phyloP scores from a whole-genome alignment of 2,113 vertebrate species.

The Condylura cristata region DNA sequence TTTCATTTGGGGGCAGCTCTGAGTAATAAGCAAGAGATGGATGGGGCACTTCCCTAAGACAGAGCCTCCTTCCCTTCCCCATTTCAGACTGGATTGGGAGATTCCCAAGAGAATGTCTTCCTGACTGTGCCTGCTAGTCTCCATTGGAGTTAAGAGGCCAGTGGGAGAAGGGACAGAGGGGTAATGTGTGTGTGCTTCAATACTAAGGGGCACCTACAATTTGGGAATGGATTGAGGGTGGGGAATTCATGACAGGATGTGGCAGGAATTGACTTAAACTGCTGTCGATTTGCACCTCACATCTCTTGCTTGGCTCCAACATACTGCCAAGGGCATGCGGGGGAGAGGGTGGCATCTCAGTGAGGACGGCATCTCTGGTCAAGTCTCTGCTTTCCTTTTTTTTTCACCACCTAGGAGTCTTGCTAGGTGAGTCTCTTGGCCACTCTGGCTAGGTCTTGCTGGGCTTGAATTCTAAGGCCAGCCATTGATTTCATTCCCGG shows the following conservation, averaged over 20 bases:
- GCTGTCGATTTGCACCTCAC: constrained; percentile 11
- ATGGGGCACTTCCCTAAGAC: background rate
- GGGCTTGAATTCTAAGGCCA: constrained; percentile 55
- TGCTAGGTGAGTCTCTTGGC: constrained; percentile 49
- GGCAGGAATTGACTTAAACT: constrained; percentile 55
- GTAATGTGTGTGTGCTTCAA: background rate
- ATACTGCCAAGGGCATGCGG: constrained; percentile 56
- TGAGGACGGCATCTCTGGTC: background rate
- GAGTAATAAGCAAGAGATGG: background rate
- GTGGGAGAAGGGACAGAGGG: constrained; percentile 33
- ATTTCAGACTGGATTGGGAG: background rate
- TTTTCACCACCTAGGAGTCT: background rate
- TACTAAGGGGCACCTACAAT: background rate
- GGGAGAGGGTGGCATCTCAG: background rate
- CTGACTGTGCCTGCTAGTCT: background rate
- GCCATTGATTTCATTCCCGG: constrained; percentile 82
- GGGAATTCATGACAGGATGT: constrained; percentile 29
- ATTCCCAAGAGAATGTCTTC: background rate
- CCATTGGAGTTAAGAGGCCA: constrained; percentile 68
- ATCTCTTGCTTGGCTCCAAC: constrained; percentile 37
- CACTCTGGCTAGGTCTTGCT: constrained; percentile 9
- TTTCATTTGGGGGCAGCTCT: background rate
- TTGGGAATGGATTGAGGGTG: constrained; percentile 6
- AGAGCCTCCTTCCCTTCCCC: background rate
- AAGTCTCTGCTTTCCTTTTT: background rate